These are phyloP conservation scores for Doris montereyensis DNA, from an alignment of 2,888 invertebrate species.

Conservation along the genomic window DNA sequence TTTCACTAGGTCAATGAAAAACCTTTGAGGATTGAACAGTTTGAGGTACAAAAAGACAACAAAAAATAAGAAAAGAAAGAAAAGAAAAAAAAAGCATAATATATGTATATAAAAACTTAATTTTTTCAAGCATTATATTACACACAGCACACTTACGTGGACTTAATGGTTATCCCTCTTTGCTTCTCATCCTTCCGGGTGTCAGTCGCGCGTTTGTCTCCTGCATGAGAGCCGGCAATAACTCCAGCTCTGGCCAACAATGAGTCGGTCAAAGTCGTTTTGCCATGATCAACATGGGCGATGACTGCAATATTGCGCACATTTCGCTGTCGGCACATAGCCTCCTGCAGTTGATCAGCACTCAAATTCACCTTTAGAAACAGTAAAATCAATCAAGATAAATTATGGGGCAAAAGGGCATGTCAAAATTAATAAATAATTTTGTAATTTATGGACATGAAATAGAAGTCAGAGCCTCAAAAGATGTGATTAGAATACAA, in stretches of 20 bases:
- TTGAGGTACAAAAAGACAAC: no score
- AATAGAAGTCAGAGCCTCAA: no score
- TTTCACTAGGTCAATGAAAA: no score
- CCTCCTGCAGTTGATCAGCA: slow-evolving; percentile 97
- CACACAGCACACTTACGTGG: slow-evolving; percentile 84
- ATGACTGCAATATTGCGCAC: slow-evolving; percentile 99
- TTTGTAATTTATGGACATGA: no score
- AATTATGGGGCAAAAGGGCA: not conserved
- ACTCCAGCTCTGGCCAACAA: slow-evolving; percentile 99
- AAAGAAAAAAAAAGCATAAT: no score
- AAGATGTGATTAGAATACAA: no score
- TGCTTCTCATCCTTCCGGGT: slow-evolving; percentile 99
- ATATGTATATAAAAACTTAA: no score
- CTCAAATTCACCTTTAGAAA: slow-evolving; percentile 95
- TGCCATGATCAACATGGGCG: slow-evolving; percentile 99
- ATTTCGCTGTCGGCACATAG: slow-evolving; percentile 99
- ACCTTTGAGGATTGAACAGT: no score
- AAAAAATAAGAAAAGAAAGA: no score
- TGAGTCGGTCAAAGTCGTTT: slow-evolving; percentile 99
- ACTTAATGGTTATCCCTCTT: slow-evolving; percentile 99
- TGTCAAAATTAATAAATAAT: no score
- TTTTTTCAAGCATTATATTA: no score
- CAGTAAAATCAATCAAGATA: not conserved
- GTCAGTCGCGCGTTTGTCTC: slow-evolving; percentile 98
- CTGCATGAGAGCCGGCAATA: slow-evolving; percentile 98